Evolutionary conservation across 1,140 invertebrate genomes (phyloP).

Genomic region (Drosophila busckii): DNA sequence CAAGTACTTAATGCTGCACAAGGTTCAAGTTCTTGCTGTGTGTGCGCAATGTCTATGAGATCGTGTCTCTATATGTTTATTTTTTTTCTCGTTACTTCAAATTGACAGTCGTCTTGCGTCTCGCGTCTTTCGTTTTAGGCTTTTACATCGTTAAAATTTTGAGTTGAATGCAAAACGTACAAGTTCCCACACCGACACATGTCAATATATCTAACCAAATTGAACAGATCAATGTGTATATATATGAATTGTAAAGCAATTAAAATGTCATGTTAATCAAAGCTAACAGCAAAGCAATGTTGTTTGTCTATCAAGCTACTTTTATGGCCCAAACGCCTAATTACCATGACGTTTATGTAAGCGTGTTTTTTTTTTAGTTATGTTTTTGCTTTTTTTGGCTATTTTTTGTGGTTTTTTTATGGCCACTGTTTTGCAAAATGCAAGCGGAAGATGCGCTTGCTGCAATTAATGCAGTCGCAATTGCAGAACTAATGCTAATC

Average conservation of each 20-base stretch:
- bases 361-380: slow-evolving; percentile 5
- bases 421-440: slow-evolving; percentile 46
- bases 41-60: slow-evolving; percentile 43
- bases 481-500: slow-evolving; percentile 55
- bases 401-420: slow-evolving; percentile 4
- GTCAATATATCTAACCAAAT: slow-evolving; percentile 43
- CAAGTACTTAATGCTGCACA: slow-evolving; percentile 46
- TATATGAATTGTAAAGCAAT: slow-evolving; percentile 35
- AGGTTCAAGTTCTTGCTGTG: slow-evolving; percentile 52
- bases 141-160: slow-evolving; percentile 64
- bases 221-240: slow-evolving; percentile 8
- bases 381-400: slow-evolving; percentile 1
- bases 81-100: slow-evolving; percentile 10
- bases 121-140: too few relatives aligned
- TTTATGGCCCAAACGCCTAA: slow-evolving; percentile 38
- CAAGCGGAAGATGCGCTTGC: slow-evolving; percentile 52
- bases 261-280: slow-evolving; percentile 72
- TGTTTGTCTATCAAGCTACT: slow-evolving; percentile 11
- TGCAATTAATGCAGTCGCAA: slow-evolving; percentile 60
- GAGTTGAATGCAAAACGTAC: slow-evolving; percentile 9
- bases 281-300: slow-evolving; percentile 44
- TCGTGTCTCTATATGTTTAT: slow-evolving; percentile 28
- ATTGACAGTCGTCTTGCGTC: too few relatives aligned
- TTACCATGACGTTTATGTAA: slow-evolving; percentile 45
- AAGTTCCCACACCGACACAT: slow-evolving; percentile 53